These are phyloP conservation scores for Cantharis lateralis DNA, from an alignment of 2,888 invertebrate species.

Conservation along the genomic window DNA sequence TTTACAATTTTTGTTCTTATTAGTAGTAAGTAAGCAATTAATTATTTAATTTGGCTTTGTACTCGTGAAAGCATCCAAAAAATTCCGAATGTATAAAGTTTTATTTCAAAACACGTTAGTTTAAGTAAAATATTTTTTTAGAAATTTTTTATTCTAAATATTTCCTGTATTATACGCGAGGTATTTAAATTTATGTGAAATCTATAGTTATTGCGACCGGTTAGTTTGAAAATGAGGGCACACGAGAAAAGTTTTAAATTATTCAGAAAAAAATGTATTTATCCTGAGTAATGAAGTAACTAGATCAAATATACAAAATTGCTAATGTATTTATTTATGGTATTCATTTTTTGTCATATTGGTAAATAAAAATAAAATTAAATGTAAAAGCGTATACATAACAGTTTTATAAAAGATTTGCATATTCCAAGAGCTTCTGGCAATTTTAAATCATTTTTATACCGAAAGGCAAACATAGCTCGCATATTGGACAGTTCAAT, in stretches of 20 bases:
- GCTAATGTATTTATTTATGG: not conserved
- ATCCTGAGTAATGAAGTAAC: not conserved
- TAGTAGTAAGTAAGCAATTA: not conserved
- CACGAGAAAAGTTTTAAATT: not conserved
- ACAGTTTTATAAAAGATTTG: conserved; percentile 41
- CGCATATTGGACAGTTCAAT: conserved; percentile 52
- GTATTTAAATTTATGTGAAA: no score
- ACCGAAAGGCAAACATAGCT: conserved; percentile 41
- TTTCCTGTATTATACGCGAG: no score
- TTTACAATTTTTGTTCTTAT: not conserved
- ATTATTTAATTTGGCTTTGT: not conserved
- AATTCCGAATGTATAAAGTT: no score
- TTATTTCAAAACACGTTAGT: no score
- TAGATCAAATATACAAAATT: not conserved
- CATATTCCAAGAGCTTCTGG: conserved; percentile 38
- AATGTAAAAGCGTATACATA: conserved; percentile 40
- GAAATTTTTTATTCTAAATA: no score
- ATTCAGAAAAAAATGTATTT: not conserved
- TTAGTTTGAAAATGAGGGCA: no score
- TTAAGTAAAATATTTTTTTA: no score
- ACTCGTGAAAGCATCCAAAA: not conserved
- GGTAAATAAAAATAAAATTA: conserved; percentile 37
- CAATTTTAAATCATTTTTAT: conserved; percentile 45
- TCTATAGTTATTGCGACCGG: no score
- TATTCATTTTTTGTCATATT: conserved; percentile 5